Evolutionary conservation across 2,113 vertebrate species (phyloP).

Genomic region (Anseranas semipalmata): DNA sequence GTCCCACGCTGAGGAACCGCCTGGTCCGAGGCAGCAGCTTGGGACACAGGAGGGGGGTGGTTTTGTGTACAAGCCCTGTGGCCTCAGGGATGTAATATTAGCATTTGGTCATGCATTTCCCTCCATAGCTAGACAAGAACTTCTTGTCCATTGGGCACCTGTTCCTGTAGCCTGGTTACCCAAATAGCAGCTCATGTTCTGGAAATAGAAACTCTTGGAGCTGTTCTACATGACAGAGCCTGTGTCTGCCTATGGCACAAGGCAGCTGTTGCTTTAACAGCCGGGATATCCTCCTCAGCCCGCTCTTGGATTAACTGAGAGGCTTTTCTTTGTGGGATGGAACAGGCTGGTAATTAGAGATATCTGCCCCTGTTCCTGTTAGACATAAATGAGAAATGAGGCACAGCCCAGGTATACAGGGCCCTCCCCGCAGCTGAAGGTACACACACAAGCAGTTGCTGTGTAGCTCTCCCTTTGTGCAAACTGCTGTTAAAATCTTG

Average conservation of each 20-base stretch:
- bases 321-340: background rate
- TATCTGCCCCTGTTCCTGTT: background rate
- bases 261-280: constrained; percentile 4
- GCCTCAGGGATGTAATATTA: background rate
- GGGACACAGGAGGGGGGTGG: background rate
- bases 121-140: background rate
- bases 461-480: background rate
- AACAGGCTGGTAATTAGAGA: background rate
- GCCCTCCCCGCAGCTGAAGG: background rate
- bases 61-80: background rate
- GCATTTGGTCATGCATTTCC: background rate
- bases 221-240: background rate
- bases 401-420: background rate
- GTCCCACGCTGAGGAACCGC: background rate
- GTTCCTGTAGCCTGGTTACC: constrained; percentile 4
- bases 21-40: background rate
- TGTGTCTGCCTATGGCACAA: background rate
- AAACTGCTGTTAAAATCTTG: background rate
- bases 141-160: constrained; percentile 8
- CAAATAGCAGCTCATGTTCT: background rate
- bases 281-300: background rate
- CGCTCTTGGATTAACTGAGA: background rate
- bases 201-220: constrained; percentile 4
- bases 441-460: background rate
- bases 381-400: background rate